Evolutionary conservation across 35 echinoderm and acorn worm genomes (phyloP).

Genomic region (Ophioderma brevispina): DNA sequence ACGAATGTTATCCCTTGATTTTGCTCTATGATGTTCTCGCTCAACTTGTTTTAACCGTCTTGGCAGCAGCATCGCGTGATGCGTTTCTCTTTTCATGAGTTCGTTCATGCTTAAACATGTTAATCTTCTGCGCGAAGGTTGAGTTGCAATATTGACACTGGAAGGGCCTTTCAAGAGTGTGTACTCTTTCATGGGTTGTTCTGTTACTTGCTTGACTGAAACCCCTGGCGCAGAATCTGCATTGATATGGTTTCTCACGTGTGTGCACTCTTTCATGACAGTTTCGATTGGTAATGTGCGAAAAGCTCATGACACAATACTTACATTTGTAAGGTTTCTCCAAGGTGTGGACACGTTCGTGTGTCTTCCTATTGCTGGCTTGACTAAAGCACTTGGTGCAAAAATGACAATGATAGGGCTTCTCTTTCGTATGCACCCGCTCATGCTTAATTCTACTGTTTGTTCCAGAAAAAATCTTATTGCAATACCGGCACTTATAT

Average conservation of each 20-base stretch:
- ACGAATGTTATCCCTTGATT: too few relatives aligned
- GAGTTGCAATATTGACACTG: constrained; percentile 29
- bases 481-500: constrained; percentile 61
- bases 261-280: neutral
- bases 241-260: neutral
- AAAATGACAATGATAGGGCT: constrained; percentile 60
- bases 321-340: constrained; percentile 27
- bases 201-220: constrained; percentile 26
- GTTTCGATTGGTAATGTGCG: neutral
- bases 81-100: too few relatives aligned
- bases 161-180: neutral
- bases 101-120: constrained; percentile 22
- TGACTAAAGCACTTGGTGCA: neutral
- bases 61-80: too few relatives aligned
- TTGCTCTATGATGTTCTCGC: too few relatives aligned
- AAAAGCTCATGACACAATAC: neutral
- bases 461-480: constrained; percentile 49
- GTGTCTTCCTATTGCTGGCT: neutral
- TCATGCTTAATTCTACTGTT: constrained; percentile 62
- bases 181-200: constrained; percentile 30
- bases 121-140: constrained; percentile 23
- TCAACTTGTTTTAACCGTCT: too few relatives aligned
- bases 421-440: constrained; percentile 54
- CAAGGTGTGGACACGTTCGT: neutral
- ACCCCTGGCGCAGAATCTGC: neutral